Conservation (phyloP, 2,113 vertebrate species). For the Tretioscincus oriximinensis region DNA sequence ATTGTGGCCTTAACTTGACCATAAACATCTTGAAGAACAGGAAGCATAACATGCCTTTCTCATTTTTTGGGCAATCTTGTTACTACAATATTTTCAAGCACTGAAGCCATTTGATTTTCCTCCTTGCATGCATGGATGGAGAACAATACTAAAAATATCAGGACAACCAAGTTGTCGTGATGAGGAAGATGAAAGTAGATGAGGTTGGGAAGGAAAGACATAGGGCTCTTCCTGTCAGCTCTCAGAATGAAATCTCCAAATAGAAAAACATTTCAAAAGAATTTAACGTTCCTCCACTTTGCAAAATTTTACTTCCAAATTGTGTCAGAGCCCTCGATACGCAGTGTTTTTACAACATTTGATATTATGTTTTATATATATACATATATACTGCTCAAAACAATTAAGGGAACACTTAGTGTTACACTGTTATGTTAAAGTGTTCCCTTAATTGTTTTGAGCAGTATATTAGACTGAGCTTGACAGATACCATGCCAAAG, state of each 20-base stretch:
- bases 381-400: no score
- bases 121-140: neutral
- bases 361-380: neutral
- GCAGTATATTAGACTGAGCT: neutral
- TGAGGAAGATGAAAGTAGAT: no score
- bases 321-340: neutral
- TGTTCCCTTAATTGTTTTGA: no score
- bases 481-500: slow-evolving; percentile 34
- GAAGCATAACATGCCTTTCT: neutral
- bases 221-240: neutral
- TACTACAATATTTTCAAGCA: neutral
- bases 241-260: neutral
- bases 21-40: neutral
- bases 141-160: neutral
- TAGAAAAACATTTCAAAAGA: slow-evolving; percentile 26
- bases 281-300: neutral
- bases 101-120: neutral
- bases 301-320: neutral
- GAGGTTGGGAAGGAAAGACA: no score
- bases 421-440: no score
- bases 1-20: neutral
- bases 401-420: no score
- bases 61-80: neutral
- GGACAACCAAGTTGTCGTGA: neutral
- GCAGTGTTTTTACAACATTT: no score